Conservation (phyloP, 2,888 invertebrate genomes). For the Hetaerina titia region DNA sequence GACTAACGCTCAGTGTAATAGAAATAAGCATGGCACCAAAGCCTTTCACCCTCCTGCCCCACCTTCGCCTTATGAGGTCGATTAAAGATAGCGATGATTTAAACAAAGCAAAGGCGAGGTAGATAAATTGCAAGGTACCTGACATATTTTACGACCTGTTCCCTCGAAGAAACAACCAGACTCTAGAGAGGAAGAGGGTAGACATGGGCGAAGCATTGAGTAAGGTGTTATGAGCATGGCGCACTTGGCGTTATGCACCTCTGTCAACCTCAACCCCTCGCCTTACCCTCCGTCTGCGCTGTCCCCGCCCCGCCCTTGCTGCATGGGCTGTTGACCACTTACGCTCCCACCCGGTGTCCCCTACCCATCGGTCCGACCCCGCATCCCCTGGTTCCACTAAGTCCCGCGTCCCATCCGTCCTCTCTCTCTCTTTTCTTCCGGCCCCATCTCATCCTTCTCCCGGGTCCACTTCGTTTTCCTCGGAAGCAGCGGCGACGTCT, state of each 20-base stretch:
- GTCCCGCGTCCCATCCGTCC: too few relatives aligned
- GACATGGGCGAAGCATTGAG: neutral
- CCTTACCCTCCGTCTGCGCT: neutral
- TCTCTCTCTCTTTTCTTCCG: too few relatives aligned
- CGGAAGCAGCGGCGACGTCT: too few relatives aligned
- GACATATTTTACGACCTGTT: neutral
- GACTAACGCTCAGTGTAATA: too few relatives aligned
- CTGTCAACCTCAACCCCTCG: neutral
- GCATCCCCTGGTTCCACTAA: too few relatives aligned
- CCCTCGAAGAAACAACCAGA: neutral
- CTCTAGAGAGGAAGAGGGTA: neutral
- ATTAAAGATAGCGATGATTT: neutral
- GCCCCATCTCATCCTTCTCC: too few relatives aligned
- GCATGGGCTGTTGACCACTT: too few relatives aligned
- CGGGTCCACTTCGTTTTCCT: too few relatives aligned
- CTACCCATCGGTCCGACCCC: too few relatives aligned
- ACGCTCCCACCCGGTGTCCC: too few relatives aligned
- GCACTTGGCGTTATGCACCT: neutral
- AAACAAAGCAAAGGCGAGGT: neutral
- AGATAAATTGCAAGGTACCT: neutral
- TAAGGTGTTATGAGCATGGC: neutral
- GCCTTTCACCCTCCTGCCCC: neutral
- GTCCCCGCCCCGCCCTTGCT: neutral
- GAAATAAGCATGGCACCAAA: neutral
- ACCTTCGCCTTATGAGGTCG: neutral